Conservation (phyloP, 2,113 vertebrate species). For the Dolichallabes microphthalmus region DNA sequence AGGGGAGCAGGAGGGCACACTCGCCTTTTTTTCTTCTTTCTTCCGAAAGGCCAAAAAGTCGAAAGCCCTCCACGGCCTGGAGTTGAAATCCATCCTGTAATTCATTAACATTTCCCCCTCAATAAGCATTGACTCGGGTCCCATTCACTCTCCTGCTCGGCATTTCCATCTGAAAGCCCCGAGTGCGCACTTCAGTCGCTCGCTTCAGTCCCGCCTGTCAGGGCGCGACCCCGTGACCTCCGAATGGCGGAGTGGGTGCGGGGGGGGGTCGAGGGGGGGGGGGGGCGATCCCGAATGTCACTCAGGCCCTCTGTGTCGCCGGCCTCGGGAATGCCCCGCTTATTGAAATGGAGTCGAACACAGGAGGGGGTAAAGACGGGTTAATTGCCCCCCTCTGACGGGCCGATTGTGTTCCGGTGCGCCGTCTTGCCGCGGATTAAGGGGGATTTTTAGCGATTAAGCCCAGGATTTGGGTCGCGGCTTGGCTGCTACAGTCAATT, state of each 20-base stretch:
- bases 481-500: conserved; percentile 42
- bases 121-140: not conserved
- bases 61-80: not conserved
- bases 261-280: not conserved
- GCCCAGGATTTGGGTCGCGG: conserved; percentile 45
- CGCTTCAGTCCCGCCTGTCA: not conserved
- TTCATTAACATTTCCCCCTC: conserved; percentile 37
- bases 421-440: conserved; percentile 21
- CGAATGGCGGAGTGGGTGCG: not conserved
- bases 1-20: too few species aligned
- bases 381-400: conserved; percentile 51
- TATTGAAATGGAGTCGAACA: conserved; percentile 43
- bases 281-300: conserved; percentile 1
- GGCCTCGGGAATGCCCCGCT: conserved; percentile 36
- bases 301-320: not conserved
- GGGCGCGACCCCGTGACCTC: conserved; percentile 21
- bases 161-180: conserved; percentile 38
- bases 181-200: conserved; percentile 23
- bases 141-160: not conserved
- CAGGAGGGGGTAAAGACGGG: conserved; percentile 35
- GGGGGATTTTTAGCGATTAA: conserved; percentile 46
- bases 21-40: not conserved
- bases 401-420: conserved; percentile 36
- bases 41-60: not conserved
- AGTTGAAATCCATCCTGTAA: conserved; percentile 36